These are phyloP conservation scores for Hydrochoerus hydrochaeris DNA, from an alignment of 2,113 vertebrate genomes.

Conservation along the genomic window DNA sequence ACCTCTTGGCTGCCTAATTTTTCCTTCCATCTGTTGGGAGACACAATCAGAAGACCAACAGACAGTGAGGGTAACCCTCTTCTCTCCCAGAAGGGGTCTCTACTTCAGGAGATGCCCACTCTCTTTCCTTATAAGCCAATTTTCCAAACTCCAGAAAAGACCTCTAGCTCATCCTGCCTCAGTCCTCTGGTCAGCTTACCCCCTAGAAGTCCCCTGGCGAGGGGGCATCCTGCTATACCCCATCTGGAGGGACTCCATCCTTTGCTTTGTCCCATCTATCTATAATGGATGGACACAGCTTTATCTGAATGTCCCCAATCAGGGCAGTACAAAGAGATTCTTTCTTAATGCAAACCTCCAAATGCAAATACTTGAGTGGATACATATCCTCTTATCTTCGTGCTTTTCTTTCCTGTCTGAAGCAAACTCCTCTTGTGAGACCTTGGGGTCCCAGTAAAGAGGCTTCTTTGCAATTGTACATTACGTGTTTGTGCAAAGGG, in stretches of 20 bases:
- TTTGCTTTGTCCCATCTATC: background rate
- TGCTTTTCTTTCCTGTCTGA: slow-evolving; percentile 81
- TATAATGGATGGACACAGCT: slow-evolving; percentile 45
- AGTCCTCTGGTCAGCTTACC: background rate
- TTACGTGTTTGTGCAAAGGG: slow-evolving; percentile 83
- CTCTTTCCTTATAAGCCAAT: background rate
- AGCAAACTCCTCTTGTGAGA: slow-evolving; percentile 83
- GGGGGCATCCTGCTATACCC: background rate
- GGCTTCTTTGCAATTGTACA: slow-evolving; percentile 76
- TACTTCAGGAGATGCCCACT: background rate
- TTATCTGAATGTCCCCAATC: slow-evolving; percentile 69
- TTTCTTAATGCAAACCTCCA: slow-evolving; percentile 66
- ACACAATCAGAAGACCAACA: background rate
- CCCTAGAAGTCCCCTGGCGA: background rate
- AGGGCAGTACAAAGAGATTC: slow-evolving; percentile 63
- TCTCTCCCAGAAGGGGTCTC: background rate
- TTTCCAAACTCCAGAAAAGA: background rate
- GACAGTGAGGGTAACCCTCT: background rate
- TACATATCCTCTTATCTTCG: slow-evolving; percentile 63
- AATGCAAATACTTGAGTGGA: slow-evolving; percentile 77
- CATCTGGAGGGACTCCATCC: background rate
- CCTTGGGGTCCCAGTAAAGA: slow-evolving; percentile 76
- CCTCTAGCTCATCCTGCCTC: background rate
- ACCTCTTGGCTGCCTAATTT: background rate
- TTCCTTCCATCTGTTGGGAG: background rate